Base-by-base conservation (phyloP, 2,888 invertebrate species). In the Eristalis tenax region DNA sequence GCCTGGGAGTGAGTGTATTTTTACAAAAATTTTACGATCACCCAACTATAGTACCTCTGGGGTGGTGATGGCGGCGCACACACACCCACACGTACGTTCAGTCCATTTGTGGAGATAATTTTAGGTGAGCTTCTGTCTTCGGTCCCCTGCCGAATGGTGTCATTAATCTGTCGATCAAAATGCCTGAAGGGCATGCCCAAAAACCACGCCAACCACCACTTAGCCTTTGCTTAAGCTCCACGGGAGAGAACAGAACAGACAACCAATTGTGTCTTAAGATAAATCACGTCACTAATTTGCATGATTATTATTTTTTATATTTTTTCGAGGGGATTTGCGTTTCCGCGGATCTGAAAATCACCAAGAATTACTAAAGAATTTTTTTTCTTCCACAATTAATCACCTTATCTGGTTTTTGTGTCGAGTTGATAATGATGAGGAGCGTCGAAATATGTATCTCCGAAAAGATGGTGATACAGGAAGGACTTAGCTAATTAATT, bases 121-220 rank as follows among this genome's bases (percentile, higher is more conserved):
- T 50, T 26, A 43, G 59, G 22, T 73, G 18, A 59, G 77, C 77
- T 85, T 85, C 81, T 81, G 82, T 32, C 69, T 26, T 26, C 77
- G 64, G 64, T 57, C 74, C 63, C 70, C 38, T 70, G 74, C 4
- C 43, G 43, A 43, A 4, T n/a, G 43, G 13, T 64, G 68, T 70
- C 77, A 86, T 87, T 83, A 87, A 87, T 87, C 86, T 79, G 83
- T 87, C 86, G 74, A 79, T 87, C 83, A 77, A 73, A 56, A 11
- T 57, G 76, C 71, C 65, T 82, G 82, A 81, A 85, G 82, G 81
- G 84, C 71, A 76, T 15, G 56, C 1, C 32, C 64, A 57, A 28
- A 77, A 15, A 13, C 26, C 66, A 63, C 50, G 61, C 11, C 26
- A 50, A 66, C 11, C 26, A 38, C 40, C 63, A 68, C 35, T 57